These are phyloP conservation scores for Hyles vespertilio DNA, from an alignment of 1,140 invertebrate species.

Conservation along the genomic window DNA sequence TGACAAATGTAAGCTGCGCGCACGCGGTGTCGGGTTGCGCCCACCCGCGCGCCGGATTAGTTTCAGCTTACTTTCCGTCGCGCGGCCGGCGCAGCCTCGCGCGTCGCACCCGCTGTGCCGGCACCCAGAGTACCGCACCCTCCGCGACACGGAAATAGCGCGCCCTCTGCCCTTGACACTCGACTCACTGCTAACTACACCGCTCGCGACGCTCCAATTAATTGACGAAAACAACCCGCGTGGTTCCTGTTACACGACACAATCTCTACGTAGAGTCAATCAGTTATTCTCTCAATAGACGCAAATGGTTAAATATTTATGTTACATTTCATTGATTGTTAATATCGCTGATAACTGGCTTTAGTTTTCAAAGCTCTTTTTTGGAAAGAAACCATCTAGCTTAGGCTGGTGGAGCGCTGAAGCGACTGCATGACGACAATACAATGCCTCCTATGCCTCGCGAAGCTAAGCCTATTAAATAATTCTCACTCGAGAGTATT, in stretches of 20 bases:
- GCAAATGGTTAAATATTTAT: no score
- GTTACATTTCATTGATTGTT: no score
- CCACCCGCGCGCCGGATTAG: slow-evolving; percentile 73
- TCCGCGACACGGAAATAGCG: slow-evolving; percentile 47
- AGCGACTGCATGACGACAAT: slow-evolving; percentile 8
- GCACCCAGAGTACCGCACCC: not conserved
- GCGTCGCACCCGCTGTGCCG: not conserved
- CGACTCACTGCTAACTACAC: no score
- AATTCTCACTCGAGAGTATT: slow-evolving; percentile 66
- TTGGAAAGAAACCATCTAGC: slow-evolving; percentile 3
- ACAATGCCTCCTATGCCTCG: slow-evolving; percentile 36
- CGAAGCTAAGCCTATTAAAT: slow-evolving; percentile 52
- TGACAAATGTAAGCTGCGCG: slow-evolving; percentile 70
- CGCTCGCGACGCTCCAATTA: no score
- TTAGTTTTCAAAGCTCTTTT: slow-evolving; percentile 27
- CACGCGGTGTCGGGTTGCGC: slow-evolving; percentile 64
- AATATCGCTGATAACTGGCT: not conserved
- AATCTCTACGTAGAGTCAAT: no score
- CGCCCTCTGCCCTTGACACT: slow-evolving; percentile 56
- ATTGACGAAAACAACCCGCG: no score
- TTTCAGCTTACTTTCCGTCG: slow-evolving; percentile 65
- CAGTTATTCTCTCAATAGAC: no score
- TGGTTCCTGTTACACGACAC: no score
- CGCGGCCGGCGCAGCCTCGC: slow-evolving; percentile 26
- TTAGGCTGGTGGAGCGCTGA: slow-evolving; percentile 7